Percentiles rank a stretch among this genome's conserved stretches.
Evolutionary conservation across 2,797 vertebrate genomes (phyloP).

Genomic region (Urosaurus nigricauda): DNA sequence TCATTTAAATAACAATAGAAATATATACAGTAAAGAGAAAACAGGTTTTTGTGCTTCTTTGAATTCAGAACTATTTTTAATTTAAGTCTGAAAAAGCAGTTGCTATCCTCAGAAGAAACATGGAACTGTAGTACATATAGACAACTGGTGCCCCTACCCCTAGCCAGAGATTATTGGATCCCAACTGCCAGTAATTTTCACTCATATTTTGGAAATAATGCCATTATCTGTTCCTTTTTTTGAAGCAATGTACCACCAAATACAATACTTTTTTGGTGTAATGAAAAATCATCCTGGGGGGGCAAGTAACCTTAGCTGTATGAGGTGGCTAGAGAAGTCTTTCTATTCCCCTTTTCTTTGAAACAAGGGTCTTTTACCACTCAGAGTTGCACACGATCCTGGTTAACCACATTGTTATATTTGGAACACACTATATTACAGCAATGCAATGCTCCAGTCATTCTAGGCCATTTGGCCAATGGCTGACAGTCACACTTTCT

Average conservation of each 20-base stretch:
- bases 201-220: neutral
- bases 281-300: neutral
- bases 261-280: neutral
- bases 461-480: too few species aligned
- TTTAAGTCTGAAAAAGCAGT: neutral
- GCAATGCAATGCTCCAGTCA: too few species aligned
- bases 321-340: neutral
- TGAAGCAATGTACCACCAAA: neutral
- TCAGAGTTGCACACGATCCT: neutral
- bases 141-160: neutral
- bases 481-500: too few species aligned
- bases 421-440: too few species aligned
- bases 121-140: neutral
- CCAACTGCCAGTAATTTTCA: neutral
- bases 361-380: neutral
- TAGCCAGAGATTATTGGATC: neutral
- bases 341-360: too few species aligned
- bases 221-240: neutral
- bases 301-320: neutral
- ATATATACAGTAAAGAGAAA: neutral
- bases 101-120: neutral
- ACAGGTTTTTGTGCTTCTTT: too few species aligned
- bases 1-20: conserved; percentile 29
- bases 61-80: neutral
- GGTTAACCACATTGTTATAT: too few species aligned